Evolutionary conservation across 1,140 invertebrate species (phyloP), one percentile per base, ranked within the genome.

Genomic region (Aphis craccivora): DNA sequence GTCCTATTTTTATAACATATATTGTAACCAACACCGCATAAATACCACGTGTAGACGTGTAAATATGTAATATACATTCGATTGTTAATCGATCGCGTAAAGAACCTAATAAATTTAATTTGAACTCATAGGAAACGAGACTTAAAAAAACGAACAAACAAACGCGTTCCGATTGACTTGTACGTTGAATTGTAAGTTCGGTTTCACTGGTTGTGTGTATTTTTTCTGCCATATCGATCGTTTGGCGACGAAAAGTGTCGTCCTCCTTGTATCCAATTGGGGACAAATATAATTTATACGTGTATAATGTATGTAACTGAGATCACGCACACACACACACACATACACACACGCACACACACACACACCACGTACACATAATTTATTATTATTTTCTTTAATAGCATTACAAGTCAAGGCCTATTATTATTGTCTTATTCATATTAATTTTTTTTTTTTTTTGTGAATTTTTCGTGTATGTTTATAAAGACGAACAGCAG

Each of bases 381-480:
- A 91, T 91, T 92, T 92, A 92, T 83, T 92, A 92, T 92, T 92
- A 92, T 92, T 91, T 83, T 92, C 76, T 83, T 92, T 92, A 51
- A 92, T 84, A 51, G 76, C 45, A 45, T 93, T 86, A 25, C 81
- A 48, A 93, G 91, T 93, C 91, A 93, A 93, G 91, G 91, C 84
- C 91, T 37, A 86, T 86, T 53, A 93, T 53, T 92, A 55, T 86
- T 84, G 48, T 91, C 40, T 91, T 81, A 91, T 91, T 91, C 60
- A 53, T 92, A 86, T 93, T 93, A 76, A 55, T 76, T 51, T 35
- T 93, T 51, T 83, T 76, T 92, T 81, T 92, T 55, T 55, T 40
- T 55, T 55, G 76, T 86, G n/a, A 4, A 48, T 83, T 81, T 81
- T 81, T 91, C 67, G 45, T 4, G 43, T 81, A 45, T 5, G 60